phyloP scores from a whole-genome alignment of 1,140 invertebrate genomes.

The Hycleus cichorii region DNA sequence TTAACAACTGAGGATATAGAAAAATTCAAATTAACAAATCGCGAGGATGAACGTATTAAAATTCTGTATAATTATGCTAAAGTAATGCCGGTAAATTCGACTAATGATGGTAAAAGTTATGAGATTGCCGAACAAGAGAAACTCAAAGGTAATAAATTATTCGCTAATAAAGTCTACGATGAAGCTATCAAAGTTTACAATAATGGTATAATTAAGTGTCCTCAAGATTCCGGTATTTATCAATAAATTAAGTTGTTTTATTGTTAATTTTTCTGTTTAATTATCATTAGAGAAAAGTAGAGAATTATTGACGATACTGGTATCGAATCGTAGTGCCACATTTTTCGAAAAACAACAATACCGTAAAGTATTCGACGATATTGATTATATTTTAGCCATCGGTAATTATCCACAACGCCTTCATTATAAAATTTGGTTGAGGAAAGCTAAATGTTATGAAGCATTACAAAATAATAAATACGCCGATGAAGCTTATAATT shows the following conservation, averaged over 20 bases:
- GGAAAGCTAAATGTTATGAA: conserved; percentile 32
- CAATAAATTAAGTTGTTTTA: conserved; percentile 6
- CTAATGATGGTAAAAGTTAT: conserved; percentile 51
- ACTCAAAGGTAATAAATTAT: conserved; percentile 68
- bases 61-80: conserved; percentile 27
- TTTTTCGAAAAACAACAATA: conserved; percentile 71
- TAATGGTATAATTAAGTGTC: conserved; percentile 56
- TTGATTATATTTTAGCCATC: conserved; percentile 63
- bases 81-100: conserved; percentile 29
- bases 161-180: conserved; percentile 67
- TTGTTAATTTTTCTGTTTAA: neutral
- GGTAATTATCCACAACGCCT: conserved; percentile 51
- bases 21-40: conserved; percentile 24
- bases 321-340: conserved; percentile 83
- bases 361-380: conserved; percentile 64
- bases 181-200: conserved; percentile 69
- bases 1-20: conserved; percentile 25
- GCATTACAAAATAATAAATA: conserved; percentile 27
- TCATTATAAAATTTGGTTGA: conserved; percentile 18
- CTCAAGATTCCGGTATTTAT: conserved; percentile 54
- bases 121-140: conserved; percentile 58
- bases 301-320: conserved; percentile 62
- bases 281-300: conserved; percentile 38
- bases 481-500: conserved; percentile 36
- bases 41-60: conserved; percentile 32